phyloP scores from a whole-genome alignment of 2,888 invertebrate genomes.

The Coelopa pilipes region DNA sequence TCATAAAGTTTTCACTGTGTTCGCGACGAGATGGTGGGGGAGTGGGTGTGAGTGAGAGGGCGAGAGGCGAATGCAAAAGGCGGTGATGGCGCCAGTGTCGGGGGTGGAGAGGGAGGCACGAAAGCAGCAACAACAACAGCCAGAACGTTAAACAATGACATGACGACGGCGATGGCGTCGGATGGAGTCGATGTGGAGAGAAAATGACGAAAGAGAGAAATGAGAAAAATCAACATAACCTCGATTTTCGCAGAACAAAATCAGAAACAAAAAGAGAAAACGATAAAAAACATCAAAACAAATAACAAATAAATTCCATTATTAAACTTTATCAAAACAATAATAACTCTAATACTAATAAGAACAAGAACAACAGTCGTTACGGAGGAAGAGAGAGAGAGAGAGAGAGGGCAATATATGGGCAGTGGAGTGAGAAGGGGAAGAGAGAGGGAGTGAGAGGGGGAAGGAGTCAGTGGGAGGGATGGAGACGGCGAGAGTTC shows the following conservation, averaged over 20 bases:
- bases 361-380: constrained; percentile 27
- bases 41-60: not conserved
- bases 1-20: not conserved
- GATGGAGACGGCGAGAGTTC: not conserved
- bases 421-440: not conserved
- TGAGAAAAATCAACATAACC: constrained; percentile 14
- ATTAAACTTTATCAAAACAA: constrained; percentile 30
- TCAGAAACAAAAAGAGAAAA: not conserved
- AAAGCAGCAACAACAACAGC: not conserved
- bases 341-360: constrained; percentile 30
- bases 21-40: not conserved
- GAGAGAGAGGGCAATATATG: too few species aligned
- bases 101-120: not conserved
- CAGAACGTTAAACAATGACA: not conserved
- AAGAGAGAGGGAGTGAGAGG: not conserved
- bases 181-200: not conserved
- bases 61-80: constrained; percentile 9
- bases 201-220: constrained; percentile 15
- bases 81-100: not conserved
- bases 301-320: constrained; percentile 31
- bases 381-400: constrained; percentile 28
- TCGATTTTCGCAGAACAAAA: constrained; percentile 9
- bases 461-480: not conserved
- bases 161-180: not conserved
- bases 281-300: not conserved